Percentiles rank a stretch among this genome's conserved stretches.
These are phyloP conservation scores for Saccostrea glomerata DNA, from an alignment of 1,140 invertebrate genomes.

Conservation along the genomic window DNA sequence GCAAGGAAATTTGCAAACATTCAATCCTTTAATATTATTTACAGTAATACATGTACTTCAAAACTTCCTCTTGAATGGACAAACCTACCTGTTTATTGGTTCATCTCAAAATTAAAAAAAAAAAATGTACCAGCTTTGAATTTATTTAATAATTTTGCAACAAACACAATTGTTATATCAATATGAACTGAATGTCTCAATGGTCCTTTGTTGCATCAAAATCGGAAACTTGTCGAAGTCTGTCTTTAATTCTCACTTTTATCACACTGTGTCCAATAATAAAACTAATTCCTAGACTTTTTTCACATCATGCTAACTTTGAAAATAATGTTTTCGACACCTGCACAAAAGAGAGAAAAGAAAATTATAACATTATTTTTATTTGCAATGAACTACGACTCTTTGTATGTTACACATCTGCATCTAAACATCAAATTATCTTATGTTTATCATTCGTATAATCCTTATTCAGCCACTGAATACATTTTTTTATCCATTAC, in stretches of 20 bases:
- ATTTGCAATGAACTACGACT: not conserved
- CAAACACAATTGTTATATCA: not conserved
- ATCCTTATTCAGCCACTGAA: no score
- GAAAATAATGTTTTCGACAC: not conserved
- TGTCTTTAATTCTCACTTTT: not conserved
- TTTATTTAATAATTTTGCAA: not conserved
- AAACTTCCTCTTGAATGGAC: not conserved
- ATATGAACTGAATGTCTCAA: conserved; percentile 12
- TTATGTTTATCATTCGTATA: no score
- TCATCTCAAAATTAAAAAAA: not conserved
- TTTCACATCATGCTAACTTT: conserved; percentile 2
- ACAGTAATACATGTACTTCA: not conserved
- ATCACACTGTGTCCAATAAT: not conserved
- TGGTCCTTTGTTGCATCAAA: conserved; percentile 2
- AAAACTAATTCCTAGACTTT: not conserved
- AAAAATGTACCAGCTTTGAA: not conserved
- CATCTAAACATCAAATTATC: no score
- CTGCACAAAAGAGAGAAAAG: not conserved
- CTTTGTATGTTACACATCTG: no score
- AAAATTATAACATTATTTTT: not conserved
- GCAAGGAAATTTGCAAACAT: no score
- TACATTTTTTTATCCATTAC: no score
- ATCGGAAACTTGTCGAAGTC: not conserved
- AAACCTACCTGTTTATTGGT: not conserved
- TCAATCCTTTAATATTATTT: no score